A percentile compares a stretch with the other conserved stretches of the same genome.
phyloP scores from a whole-genome alignment of 2,113 vertebrate species.

The Pomatorhinus ruficollis region DNA sequence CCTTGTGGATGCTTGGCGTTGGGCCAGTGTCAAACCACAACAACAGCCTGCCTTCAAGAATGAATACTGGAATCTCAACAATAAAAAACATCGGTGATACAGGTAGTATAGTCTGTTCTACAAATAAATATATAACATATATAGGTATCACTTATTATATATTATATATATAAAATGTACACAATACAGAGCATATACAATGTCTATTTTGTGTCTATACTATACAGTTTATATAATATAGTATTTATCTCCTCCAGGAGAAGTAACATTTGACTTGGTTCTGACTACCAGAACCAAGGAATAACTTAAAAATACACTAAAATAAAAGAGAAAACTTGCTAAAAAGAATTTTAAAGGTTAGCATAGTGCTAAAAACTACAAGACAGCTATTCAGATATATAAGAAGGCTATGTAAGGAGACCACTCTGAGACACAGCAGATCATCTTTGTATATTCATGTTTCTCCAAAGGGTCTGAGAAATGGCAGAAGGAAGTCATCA shows the following conservation, averaged over 20 bases:
- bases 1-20: not conserved
- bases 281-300: not conserved
- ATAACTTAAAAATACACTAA: not conserved
- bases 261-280: not conserved
- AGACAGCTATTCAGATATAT: not conserved
- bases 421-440: not conserved
- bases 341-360: not conserved
- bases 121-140: not conserved
- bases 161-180: not conserved
- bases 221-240: not conserved
- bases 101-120: not conserved
- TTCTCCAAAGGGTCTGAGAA: not conserved
- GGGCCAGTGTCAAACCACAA: not conserved
- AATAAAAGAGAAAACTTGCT: not conserved
- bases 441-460: not conserved
- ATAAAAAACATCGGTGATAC: not conserved
- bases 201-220: not conserved
- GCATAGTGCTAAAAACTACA: not conserved
- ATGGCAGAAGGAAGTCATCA: not conserved
- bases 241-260: not conserved
- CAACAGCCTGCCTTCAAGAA: not conserved
- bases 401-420: not conserved
- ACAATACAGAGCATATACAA: not conserved
- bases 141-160: not conserved
- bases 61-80: not conserved